Conservation (phyloP, 2,888 invertebrate genomes). For the Cistogaster globosa region DNA sequence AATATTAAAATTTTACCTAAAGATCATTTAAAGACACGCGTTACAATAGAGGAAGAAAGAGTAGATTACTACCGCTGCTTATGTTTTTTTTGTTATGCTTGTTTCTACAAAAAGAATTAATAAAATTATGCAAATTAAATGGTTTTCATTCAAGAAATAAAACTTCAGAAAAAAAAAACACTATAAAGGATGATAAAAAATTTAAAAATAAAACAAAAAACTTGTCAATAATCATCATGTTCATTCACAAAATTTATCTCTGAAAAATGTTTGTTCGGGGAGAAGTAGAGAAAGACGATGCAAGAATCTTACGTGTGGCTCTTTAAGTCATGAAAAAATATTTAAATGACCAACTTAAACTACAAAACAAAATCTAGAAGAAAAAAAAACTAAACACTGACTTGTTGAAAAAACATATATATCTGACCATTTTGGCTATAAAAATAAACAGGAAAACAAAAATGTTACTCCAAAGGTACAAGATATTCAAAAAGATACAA, state of each 20-base stretch:
- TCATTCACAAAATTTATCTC: constrained; percentile 66
- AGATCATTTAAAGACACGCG: constrained; percentile 49
- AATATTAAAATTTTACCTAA: constrained; percentile 38
- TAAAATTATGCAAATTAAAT: constrained; percentile 71
- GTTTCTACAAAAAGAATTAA: constrained; percentile 39
- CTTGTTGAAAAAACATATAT: constrained; percentile 16
- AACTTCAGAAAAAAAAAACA: constrained; percentile 1
- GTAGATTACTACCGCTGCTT: constrained; percentile 7
- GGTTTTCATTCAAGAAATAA: constrained; percentile 63
- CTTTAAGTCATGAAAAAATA: constrained; percentile 38
- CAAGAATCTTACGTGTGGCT: constrained; percentile 59
- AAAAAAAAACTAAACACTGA: background rate
- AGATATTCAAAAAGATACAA: constrained; percentile 49
- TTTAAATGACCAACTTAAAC: constrained; percentile 59
- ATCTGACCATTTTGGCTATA: background rate
- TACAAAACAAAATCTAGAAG: too few relatives aligned
- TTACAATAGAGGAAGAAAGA: constrained; percentile 7
- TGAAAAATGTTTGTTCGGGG: background rate
- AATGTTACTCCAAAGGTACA: constrained; percentile 55
- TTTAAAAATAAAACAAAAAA: constrained; percentile 33
- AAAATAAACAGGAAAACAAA: constrained; percentile 11
- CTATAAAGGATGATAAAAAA: constrained; percentile 22
- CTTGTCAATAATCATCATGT: constrained; percentile 52
- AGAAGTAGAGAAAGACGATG: background rate
- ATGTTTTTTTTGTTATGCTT: constrained; percentile 31